A percentile compares a stretch with the other conserved stretches of the same genome.
phyloP scores from a whole-genome alignment of 1,140 invertebrate species.

The Drosophila nebulosa region DNA sequence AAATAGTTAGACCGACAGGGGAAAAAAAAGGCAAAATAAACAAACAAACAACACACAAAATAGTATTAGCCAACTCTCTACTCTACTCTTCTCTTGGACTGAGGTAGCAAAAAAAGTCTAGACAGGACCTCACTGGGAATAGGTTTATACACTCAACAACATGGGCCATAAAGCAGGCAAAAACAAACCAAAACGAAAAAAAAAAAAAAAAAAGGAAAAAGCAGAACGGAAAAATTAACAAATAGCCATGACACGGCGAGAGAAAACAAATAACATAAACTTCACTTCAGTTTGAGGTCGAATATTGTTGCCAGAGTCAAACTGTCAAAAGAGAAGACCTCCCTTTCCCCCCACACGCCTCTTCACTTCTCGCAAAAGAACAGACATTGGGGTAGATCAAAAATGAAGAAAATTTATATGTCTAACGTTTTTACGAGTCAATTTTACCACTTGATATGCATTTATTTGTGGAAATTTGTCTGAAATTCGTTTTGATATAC shows the following conservation, averaged over 20 bases:
- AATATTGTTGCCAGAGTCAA: neutral
- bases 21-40: neutral
- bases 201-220: neutral
- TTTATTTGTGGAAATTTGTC: neutral
- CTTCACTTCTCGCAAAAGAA: conserved; percentile 55
- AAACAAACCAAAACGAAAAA: conserved; percentile 59
- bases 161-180: conserved; percentile 75
- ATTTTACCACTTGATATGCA: neutral
- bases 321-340: conserved; percentile 5
- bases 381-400: conserved; percentile 10
- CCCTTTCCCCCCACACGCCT: too few species aligned
- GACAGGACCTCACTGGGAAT: conserved; percentile 44
- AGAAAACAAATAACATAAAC: conserved; percentile 35
- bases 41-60: conserved; percentile 14
- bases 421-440: neutral
- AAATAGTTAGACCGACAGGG: conserved; percentile 35
- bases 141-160: neutral
- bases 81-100: conserved; percentile 11
- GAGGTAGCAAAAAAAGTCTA: conserved; percentile 46
- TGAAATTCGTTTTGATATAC: too few species aligned
- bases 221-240: conserved; percentile 62
- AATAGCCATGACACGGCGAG: conserved; percentile 60
- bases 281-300: neutral
- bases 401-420: conserved; percentile 15
- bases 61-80: conserved; percentile 17